phyloP scores from a whole-genome alignment of 2,888 invertebrate species.

The Mimachlamys varia region DNA sequence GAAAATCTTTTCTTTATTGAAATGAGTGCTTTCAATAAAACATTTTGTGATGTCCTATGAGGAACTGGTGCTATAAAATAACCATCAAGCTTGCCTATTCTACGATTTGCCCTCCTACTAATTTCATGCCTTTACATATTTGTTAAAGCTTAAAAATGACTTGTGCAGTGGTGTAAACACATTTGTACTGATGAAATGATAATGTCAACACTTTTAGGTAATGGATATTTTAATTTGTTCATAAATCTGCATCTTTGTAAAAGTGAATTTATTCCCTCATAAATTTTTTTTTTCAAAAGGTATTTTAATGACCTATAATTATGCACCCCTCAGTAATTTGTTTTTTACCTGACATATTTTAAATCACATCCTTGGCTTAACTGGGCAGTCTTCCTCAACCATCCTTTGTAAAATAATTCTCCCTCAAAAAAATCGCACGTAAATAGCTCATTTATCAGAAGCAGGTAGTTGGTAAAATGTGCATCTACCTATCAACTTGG shows the following conservation, averaged over 20 bases:
- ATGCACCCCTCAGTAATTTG: neutral
- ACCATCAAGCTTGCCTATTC: too few species aligned
- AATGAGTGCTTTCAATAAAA: too few species aligned
- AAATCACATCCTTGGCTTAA: neutral
- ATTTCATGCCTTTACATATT: too few species aligned
- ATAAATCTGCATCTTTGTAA: neutral
- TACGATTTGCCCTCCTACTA: too few species aligned
- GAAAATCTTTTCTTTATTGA: too few species aligned
- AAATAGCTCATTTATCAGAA: neutral
- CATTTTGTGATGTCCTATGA: too few species aligned
- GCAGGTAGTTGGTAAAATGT: neutral
- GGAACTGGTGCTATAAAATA: too few species aligned
- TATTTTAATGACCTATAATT: constrained; percentile 23
- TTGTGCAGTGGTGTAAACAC: neutral
- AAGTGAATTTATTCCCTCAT: neutral
- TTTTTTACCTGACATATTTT: neutral
- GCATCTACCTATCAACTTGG: constrained; percentile 1
- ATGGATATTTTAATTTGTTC: neutral
- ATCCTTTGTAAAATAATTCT: neutral
- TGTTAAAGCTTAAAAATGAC: too few species aligned
- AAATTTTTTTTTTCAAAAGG: neutral
- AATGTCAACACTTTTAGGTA: neutral
- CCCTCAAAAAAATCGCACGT: neutral
- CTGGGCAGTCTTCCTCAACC: neutral
- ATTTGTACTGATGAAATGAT: neutral